These are phyloP conservation scores for Sterrhoptilus dennistouni DNA, from an alignment of 2,113 vertebrate species.

Conservation along the genomic window DNA sequence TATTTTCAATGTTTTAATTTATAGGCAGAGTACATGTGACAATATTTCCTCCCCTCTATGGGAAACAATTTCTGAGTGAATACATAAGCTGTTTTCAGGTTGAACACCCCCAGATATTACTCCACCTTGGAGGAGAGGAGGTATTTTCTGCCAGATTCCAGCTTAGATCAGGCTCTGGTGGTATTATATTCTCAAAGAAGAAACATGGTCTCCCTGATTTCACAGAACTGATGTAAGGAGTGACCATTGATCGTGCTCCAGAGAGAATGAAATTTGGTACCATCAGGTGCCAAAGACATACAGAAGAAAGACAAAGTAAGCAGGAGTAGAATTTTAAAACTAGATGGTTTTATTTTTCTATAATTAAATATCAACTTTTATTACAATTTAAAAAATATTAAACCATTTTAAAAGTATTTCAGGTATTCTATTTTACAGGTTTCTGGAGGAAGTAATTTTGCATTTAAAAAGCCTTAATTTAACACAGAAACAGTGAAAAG, in stretches of 20 bases:
- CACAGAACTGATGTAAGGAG: background rate
- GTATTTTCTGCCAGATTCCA: background rate
- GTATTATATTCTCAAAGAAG: background rate
- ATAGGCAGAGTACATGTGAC: background rate
- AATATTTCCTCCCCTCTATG: accelerated
- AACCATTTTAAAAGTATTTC: background rate
- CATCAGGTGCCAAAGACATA: background rate
- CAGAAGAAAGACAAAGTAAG: background rate
- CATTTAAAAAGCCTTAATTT: background rate
- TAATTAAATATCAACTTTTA: background rate
- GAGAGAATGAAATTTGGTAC: background rate
- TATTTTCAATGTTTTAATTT: background rate
- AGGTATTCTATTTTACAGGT: background rate
- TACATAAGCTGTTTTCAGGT: background rate
- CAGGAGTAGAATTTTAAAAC: background rate
- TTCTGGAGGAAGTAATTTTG: background rate
- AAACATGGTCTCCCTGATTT: background rate
- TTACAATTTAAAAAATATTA: background rate
- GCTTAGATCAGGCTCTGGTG: background rate
- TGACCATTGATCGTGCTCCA: background rate
- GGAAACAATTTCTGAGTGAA: background rate
- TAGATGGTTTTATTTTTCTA: background rate
- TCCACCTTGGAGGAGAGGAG: background rate
- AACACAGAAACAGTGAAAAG: background rate
- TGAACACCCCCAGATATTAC: background rate